phyloP scores from a whole-genome alignment of 2,888 invertebrate genomes.

The Leptarthrus brevirostris region DNA sequence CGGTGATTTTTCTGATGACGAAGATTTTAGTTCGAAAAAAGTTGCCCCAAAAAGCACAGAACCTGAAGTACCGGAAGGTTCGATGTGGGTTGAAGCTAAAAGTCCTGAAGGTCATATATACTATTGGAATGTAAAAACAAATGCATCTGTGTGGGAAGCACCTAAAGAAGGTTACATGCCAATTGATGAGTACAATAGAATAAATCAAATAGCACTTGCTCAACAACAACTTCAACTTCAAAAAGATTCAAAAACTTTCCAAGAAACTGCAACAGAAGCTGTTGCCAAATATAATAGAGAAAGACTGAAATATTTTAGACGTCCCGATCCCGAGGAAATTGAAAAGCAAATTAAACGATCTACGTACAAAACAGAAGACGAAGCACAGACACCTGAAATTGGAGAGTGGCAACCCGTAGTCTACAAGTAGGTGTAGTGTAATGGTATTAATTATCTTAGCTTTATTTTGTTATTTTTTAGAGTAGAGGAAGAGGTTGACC shows the following conservation, averaged over 20 bases:
- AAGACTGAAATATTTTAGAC: conserved; percentile 61
- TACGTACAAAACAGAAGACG: conserved; percentile 68
- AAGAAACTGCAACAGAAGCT: conserved; percentile 68
- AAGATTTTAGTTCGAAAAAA: conserved; percentile 57
- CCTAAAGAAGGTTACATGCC: conserved; percentile 80
- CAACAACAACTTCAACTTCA: conserved; percentile 68
- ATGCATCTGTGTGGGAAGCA: conserved; percentile 82
- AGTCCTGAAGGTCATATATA: conserved; percentile 82
- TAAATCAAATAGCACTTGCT: conserved; percentile 68
- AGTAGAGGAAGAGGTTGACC: conserved; percentile 71
- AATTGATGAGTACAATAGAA: conserved; percentile 73
- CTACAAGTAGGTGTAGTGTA: conserved; percentile 70
- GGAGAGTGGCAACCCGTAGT: conserved; percentile 81
- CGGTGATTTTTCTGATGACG: conserved; percentile 62
- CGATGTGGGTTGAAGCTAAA: conserved; percentile 83
- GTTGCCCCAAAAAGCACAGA: conserved; percentile 60
- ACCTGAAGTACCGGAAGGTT: conserved; percentile 59
- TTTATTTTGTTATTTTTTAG: no score
- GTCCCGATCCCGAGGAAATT: conserved; percentile 60
- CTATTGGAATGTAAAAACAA: conserved; percentile 87
- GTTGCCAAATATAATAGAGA: conserved; percentile 67
- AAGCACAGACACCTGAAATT: conserved; percentile 71
- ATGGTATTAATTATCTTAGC: no score
- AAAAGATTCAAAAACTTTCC: conserved; percentile 65
- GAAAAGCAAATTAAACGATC: conserved; percentile 67